Base-by-base conservation (phyloP, 2,113 vertebrate genomes). In the Dromaius novaehollandiae region DNA sequence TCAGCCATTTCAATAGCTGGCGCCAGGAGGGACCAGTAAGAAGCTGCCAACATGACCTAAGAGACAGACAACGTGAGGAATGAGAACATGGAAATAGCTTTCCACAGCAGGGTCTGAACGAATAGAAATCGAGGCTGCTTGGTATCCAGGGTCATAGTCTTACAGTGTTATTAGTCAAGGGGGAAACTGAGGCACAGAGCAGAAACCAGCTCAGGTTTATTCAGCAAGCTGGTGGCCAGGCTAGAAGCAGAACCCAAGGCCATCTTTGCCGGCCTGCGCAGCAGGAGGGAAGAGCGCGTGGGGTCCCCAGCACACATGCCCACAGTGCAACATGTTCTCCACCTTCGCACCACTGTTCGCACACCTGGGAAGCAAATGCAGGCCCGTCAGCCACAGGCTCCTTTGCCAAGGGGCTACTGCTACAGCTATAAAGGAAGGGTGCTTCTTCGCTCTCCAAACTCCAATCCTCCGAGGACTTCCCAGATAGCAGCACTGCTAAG, bases 21-120 rank as follows among this genome's bases (percentile, higher is more conserved):
- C 13, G 99, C 99, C 95, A 99, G 98, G 36, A 99, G 95, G 2
- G 99, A 99, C 99, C 99, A 99, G 77, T 99, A 99, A 86, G 99
- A 99, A 6, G 99, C 99, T 0, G 99, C 99, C 94, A 99, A 71
- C 99, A 99, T 99, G 55, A 99, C 99, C 99, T 99, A 96, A 74
- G 91, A 11, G 74, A 89, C 11, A 86, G 15, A 88, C 44, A 65
- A 68, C 7, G 73, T 26, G 50, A 93, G 10, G 0, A 4, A 32
- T 95, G 69, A 87, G 78, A 56, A 42, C 32, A 8, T 3, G 32
- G 24, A 22, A 51, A n/a, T 18, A 38, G 63, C 13, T 16, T 13
- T n/a, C 21, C 36, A 9, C 17, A 10, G 25, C 26, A 9, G 55
- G 55, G 30, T 32, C 56, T 17, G 7, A 16, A 28, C 7, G 15